phyloP scores from a whole-genome alignment of 2,797 vertebrate species.

The Paedocypris micromegethes region DNA sequence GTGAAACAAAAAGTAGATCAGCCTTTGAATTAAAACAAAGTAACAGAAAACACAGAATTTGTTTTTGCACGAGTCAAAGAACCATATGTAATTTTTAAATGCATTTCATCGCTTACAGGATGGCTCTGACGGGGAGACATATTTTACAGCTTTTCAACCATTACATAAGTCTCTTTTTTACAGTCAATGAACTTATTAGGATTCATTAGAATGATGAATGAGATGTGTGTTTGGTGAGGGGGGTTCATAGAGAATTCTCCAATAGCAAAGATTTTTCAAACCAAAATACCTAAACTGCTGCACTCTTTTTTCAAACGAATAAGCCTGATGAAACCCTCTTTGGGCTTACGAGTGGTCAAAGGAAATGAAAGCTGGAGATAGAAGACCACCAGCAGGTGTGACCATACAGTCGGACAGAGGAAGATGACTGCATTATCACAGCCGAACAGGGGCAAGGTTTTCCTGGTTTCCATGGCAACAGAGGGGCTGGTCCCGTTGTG shows the following conservation, averaged over 20 bases:
- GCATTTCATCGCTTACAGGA: too few species aligned
- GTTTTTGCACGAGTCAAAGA: too few species aligned
- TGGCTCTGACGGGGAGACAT: too few species aligned
- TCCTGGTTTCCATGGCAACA: slow-evolving; percentile 60
- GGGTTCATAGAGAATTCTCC: not conserved
- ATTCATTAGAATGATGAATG: too few species aligned
- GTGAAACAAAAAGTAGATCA: too few species aligned
- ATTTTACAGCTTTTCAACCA: too few species aligned
- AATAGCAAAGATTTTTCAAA: slow-evolving; percentile 1
- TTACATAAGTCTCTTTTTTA: too few species aligned
- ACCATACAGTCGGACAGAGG: not conserved
- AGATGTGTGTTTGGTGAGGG: too few species aligned
- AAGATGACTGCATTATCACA: slow-evolving; percentile 57
- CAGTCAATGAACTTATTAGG: too few species aligned
- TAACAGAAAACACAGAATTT: too few species aligned
- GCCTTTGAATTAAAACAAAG: too few species aligned
- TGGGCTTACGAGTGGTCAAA: slow-evolving; percentile 1
- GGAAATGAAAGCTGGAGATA: slow-evolving; percentile 1
- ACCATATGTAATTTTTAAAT: too few species aligned
- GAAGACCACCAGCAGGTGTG: slow-evolving; percentile 14
- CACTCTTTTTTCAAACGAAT: not conserved
- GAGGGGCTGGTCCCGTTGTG: slow-evolving; percentile 50
- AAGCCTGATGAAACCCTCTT: not conserved
- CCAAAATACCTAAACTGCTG: not conserved
- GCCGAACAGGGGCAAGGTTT: slow-evolving; percentile 54